Evolutionary conservation across 2,797 vertebrate genomes (phyloP).

Genomic region (Rousettus madagascariensis): DNA sequence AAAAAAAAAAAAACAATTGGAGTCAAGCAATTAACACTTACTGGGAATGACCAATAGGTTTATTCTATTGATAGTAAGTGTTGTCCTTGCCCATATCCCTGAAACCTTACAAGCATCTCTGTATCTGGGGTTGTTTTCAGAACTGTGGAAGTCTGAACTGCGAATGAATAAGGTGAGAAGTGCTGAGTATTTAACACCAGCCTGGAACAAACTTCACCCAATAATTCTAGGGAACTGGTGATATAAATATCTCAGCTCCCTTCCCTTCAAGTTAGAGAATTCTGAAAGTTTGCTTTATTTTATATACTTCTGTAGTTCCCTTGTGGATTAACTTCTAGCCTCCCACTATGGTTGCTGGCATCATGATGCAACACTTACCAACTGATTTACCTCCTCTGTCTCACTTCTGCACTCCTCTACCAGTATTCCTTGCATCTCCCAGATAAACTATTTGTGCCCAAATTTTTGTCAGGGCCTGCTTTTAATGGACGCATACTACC

Average conservation of each 20-base stretch:
- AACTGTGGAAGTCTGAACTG: background rate
- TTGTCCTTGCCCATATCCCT: background rate
- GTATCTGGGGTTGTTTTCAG: background rate
- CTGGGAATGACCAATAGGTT: background rate
- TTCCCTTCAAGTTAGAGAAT: background rate
- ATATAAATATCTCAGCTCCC: background rate
- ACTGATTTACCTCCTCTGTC: background rate
- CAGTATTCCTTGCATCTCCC: background rate
- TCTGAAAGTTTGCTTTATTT: background rate
- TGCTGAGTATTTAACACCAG: background rate
- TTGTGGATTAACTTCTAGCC: background rate
- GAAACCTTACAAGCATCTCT: background rate
- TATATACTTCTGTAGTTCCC: background rate
- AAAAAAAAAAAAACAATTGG: no score
- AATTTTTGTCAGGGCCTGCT: background rate
- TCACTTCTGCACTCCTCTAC: background rate
- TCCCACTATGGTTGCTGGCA: background rate
- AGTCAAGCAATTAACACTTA: background rate
- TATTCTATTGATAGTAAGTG: background rate
- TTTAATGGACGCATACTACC: background rate
- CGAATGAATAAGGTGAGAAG: background rate
- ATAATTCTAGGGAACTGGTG: background rate
- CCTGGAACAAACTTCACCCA: background rate
- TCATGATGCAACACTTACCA: background rate
- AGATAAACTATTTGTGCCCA: background rate